Evolutionary conservation across 2,113 vertebrate species (phyloP).

Genomic region (Lagopus muta): DNA sequence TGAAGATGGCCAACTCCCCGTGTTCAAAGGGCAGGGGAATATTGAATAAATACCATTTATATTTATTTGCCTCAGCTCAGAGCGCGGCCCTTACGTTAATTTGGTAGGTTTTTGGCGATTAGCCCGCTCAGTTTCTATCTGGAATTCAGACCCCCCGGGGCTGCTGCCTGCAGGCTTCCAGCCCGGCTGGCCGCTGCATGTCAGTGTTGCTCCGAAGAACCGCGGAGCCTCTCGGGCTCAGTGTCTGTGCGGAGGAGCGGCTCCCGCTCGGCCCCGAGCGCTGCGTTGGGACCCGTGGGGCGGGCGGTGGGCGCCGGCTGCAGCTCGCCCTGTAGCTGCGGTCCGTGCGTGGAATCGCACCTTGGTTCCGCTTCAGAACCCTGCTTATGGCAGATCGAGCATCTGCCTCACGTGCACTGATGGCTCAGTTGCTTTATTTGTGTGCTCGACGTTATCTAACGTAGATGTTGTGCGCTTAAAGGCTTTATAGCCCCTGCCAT

Average conservation of each 20-base stretch:
- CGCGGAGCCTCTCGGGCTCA: background rate
- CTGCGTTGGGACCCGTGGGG: background rate
- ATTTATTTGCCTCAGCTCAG: slow-evolving; percentile 40
- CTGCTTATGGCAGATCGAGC: background rate
- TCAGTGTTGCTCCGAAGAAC: slow-evolving; percentile 70
- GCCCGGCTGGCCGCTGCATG: slow-evolving; percentile 65
- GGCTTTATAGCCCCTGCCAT: background rate
- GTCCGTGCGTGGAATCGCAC: background rate
- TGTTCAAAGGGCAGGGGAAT: slow-evolving; percentile 41
- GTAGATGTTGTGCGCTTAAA: background rate
- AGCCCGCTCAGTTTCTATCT: background rate
- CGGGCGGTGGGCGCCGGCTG: background rate
- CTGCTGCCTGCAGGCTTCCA: background rate
- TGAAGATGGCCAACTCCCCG: background rate
- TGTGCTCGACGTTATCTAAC: slow-evolving; percentile 4
- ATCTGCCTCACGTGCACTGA: background rate
- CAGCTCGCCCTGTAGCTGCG: background rate
- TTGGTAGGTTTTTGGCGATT: slow-evolving; percentile 40
- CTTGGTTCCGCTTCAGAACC: background rate
- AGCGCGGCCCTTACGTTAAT: slow-evolving; percentile 8
- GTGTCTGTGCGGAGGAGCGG: background rate
- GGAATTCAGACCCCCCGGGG: background rate
- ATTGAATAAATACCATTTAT: slow-evolving; percentile 47
- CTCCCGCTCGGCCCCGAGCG: accelerated
- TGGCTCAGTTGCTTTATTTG: slow-evolving; percentile 44